Percentiles rank a stretch among this genome's conserved stretches.
Evolutionary conservation across 2,888 invertebrate species (phyloP).

Genomic region (Heteropelma amictum): DNA sequence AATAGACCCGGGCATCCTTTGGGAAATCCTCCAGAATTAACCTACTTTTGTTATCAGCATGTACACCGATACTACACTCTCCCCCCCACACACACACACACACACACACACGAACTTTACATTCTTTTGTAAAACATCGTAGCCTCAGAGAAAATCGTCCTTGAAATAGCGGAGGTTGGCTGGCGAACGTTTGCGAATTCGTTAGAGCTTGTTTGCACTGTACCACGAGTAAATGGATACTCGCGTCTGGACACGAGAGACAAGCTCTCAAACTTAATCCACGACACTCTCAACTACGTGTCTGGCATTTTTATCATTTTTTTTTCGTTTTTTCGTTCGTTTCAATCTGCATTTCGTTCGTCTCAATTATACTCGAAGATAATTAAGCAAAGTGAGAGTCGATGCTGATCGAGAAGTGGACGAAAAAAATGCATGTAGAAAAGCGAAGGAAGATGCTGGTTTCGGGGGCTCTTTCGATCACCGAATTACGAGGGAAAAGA

Average conservation of each 20-base stretch:
- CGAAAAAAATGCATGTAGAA: too few species aligned
- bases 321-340: too few species aligned
- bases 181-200: conserved; percentile 18
- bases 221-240: neutral
- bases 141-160: conserved; percentile 49
- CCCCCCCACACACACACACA: neutral
- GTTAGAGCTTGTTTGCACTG: neutral
- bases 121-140: conserved; percentile 27
- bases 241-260: neutral
- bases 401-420: too few species aligned
- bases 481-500: neutral
- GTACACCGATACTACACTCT: neutral
- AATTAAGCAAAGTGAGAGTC: too few species aligned
- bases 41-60: conserved; percentile 65
- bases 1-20: conserved; percentile 74
- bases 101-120: neutral
- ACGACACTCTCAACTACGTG: conserved; percentile 21
- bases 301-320: conserved; percentile 2
- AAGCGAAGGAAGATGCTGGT: too few species aligned
- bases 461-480: too few species aligned
- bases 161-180: conserved; percentile 45
- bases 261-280: conserved; percentile 12
- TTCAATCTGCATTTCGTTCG: too few species aligned
- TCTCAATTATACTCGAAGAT: neutral
- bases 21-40: conserved; percentile 72